Conservation (phyloP, 2,113 vertebrate genomes). For the Seriola quinqueradiata region DNA sequence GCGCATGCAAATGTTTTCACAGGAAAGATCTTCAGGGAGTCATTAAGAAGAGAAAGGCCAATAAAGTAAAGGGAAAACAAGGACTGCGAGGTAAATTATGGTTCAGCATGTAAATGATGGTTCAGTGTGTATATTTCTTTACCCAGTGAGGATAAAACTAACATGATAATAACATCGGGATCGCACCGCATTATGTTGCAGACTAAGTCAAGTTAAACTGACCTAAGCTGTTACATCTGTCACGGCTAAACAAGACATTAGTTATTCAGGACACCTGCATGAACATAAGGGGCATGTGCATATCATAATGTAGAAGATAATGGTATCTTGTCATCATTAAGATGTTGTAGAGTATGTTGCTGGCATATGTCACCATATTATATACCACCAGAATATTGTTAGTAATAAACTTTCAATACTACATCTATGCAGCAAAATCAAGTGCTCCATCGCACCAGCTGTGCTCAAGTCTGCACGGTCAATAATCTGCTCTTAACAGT, state of each 20-base stretch:
- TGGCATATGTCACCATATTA: slow-evolving; percentile 1
- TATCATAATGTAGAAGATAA: neutral
- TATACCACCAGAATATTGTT: neutral
- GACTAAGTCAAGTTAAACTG: slow-evolving; percentile 18
- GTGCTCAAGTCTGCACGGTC: slow-evolving; percentile 6
- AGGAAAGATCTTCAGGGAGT: slow-evolving; percentile 53
- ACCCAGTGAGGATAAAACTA: slow-evolving; percentile 40
- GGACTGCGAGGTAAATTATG: slow-evolving; percentile 43
- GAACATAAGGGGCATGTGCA: neutral
- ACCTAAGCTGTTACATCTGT: slow-evolving; percentile 16
- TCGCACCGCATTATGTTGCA: slow-evolving; percentile 14
- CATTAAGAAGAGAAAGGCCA: slow-evolving; percentile 59
- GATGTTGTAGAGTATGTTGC: neutral
- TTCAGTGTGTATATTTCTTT: slow-evolving; percentile 27
- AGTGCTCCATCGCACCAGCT: slow-evolving; percentile 13
- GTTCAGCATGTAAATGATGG: slow-evolving; percentile 32
- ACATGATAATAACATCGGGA: slow-evolving; percentile 35
- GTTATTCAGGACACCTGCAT: neutral
- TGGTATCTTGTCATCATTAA: neutral
- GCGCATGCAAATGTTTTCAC: slow-evolving; percentile 50
- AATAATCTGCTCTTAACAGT: slow-evolving; percentile 27
- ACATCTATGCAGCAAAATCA: slow-evolving; percentile 13
- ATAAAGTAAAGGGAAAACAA: slow-evolving; percentile 68
- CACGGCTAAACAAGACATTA: neutral
- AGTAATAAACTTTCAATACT: neutral